A percentile compares a stretch with the other conserved stretches of the same genome.
Conservation (phyloP, 2,797 vertebrate genomes). For the Natrix natrix region DNA sequence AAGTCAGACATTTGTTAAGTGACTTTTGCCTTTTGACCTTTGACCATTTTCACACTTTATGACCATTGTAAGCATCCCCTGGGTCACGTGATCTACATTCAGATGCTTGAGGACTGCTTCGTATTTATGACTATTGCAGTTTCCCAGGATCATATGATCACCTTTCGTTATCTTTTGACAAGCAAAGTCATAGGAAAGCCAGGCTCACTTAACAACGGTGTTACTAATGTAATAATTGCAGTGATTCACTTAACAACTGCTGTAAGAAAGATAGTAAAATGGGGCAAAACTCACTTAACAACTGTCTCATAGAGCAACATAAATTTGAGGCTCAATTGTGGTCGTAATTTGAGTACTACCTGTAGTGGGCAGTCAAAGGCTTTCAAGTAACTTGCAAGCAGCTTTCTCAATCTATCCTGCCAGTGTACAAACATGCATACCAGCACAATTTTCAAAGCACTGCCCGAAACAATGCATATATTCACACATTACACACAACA, state of each 20-base stretch:
- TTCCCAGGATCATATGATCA: too few relatives aligned
- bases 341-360: not conserved
- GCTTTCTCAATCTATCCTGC: not conserved
- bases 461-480: not conserved
- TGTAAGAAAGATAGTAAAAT: not conserved
- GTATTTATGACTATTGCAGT: too few relatives aligned
- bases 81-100: not conserved
- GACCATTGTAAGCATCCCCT: not conserved
- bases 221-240: too few relatives aligned
- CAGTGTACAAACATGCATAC: not conserved
- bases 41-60: not conserved
- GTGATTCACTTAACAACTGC: too few relatives aligned
- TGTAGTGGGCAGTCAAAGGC: not conserved
- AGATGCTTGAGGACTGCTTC: too few relatives aligned
- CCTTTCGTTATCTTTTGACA: too few relatives aligned
- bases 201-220: too few relatives aligned
- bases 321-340: not conserved
- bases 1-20: not conserved
- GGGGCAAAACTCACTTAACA: not conserved
- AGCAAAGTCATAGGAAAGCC: too few relatives aligned
- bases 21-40: not conserved
- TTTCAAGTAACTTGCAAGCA: not conserved
- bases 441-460: not conserved
- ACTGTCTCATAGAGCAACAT: not conserved
- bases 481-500: not conserved